phyloP scores from a whole-genome alignment of 2,113 vertebrate species.

The Scartelaos histophorus region DNA sequence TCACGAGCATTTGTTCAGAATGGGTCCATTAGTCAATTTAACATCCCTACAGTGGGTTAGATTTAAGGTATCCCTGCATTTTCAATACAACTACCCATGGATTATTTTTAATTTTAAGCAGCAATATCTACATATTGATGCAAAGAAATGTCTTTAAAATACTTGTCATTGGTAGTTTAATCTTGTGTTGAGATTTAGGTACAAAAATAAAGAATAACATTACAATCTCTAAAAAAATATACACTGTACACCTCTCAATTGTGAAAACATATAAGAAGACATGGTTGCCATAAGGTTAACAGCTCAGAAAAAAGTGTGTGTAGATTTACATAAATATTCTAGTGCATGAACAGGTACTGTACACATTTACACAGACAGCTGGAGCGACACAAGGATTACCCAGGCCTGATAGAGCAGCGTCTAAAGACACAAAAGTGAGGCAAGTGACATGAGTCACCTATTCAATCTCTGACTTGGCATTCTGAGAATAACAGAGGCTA shows the following conservation, averaged over 20 bases:
- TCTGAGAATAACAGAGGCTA: slow-evolving; percentile 79
- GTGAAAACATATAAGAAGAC: background rate
- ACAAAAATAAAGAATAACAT: background rate
- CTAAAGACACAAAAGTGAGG: slow-evolving; percentile 70
- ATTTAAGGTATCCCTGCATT: slow-evolving; percentile 4
- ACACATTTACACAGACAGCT: slow-evolving; percentile 42
- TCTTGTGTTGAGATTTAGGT: background rate
- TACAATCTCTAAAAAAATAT: background rate
- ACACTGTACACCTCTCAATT: background rate
- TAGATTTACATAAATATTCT: slow-evolving; percentile 69
- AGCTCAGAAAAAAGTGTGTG: slow-evolving; percentile 31
- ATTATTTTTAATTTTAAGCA: background rate
- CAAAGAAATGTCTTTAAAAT: background rate
- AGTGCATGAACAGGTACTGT: slow-evolving; percentile 61
- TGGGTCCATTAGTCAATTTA: slow-evolving; percentile 60
- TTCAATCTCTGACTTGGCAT: slow-evolving; percentile 79
- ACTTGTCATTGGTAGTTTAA: background rate
- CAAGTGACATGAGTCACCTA: slow-evolving; percentile 79
- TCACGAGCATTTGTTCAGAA: slow-evolving; percentile 46
- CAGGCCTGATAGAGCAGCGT: slow-evolving; percentile 62
- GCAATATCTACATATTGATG: background rate
- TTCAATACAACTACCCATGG: background rate
- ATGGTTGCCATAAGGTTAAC: slow-evolving; percentile 5
- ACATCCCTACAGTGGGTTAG: slow-evolving; percentile 57
- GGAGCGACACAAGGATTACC: slow-evolving; percentile 46